Conservation (phyloP, 2,113 vertebrate genomes). For the Spea multiplicata region DNA sequence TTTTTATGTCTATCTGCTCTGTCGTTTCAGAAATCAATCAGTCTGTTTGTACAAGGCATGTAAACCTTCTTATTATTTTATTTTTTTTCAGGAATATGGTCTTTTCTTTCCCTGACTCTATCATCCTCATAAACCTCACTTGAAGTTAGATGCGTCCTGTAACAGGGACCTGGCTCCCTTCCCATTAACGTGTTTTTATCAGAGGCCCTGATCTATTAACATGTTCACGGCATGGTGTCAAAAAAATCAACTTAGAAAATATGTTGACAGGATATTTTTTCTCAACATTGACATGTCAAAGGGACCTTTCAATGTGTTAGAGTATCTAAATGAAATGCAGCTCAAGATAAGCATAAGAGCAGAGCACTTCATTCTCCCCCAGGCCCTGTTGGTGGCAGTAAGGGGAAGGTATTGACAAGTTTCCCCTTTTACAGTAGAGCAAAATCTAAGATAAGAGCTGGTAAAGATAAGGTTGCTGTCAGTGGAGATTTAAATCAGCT, state of each 20-base stretch:
- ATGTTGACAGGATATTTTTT: conserved; percentile 49
- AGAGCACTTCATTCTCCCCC: conserved; percentile 39
- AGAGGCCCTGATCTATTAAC: conserved; percentile 43
- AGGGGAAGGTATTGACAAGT: conserved; percentile 35
- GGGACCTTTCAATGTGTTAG: conserved; percentile 48
- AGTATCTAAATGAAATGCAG: conserved; percentile 42
- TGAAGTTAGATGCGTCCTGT: conserved; percentile 1
- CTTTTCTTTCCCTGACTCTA: neutral
- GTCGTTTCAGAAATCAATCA: too few relatives aligned
- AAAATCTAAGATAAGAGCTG: conserved; percentile 41
- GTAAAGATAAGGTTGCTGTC: conserved; percentile 46
- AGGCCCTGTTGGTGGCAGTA: conserved; percentile 47
- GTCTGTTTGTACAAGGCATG: too few relatives aligned
- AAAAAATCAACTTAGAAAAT: conserved; percentile 45
- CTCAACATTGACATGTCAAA: conserved; percentile 46
- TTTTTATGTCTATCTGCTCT: too few relatives aligned
- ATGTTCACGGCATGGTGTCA: conserved; percentile 44
- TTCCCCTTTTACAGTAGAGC: conserved; percentile 39
- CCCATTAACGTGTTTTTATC: conserved; percentile 35
- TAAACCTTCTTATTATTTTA: too few relatives aligned
- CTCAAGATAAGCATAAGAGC: conserved; percentile 32
- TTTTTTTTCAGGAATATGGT: too few relatives aligned
- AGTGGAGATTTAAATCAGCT: conserved; percentile 40
- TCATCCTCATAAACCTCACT: neutral
- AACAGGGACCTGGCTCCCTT: conserved; percentile 31